Evolutionary conservation across 2,797 vertebrate genomes (phyloP).

Genomic region (Phataginus tricuspis): DNA sequence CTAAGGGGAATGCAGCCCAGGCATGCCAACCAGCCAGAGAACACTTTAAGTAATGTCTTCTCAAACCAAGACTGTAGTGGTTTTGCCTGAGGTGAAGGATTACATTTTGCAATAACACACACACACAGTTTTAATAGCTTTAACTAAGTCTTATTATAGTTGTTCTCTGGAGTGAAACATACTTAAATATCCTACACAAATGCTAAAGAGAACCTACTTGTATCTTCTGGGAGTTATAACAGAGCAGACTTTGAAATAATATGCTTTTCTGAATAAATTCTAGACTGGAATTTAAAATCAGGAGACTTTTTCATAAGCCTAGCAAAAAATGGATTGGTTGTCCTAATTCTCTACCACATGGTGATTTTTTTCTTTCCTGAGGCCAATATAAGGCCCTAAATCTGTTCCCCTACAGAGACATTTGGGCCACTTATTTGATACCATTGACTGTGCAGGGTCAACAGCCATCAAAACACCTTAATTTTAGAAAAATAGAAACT

Average conservation of each 20-base stretch:
- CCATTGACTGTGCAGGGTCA: not conserved
- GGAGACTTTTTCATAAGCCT: not conserved
- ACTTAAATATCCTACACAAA: constrained; percentile 52
- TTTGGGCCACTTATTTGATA: not conserved
- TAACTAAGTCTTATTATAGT: constrained; percentile 12
- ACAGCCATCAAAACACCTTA: not conserved
- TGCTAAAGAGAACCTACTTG: not conserved
- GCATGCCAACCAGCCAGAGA: not conserved
- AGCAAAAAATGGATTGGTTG: not conserved
- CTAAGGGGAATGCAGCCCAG: not conserved
- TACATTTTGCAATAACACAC: not conserved
- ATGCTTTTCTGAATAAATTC: constrained; percentile 57
- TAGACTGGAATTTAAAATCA: constrained; percentile 15
- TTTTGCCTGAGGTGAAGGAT: not conserved
- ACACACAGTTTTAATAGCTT: not conserved
- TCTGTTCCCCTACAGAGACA: not conserved
- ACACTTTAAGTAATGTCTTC: not conserved
- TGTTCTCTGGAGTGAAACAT: constrained; percentile 47
- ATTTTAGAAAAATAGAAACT: not conserved
- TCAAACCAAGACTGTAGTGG: not conserved
- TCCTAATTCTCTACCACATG: constrained; percentile 33
- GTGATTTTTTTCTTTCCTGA: constrained; percentile 33
- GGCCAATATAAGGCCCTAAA: not conserved
- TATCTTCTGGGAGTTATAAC: constrained; percentile 16
- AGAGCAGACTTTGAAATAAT: constrained; percentile 35